These are phyloP conservation scores for Drosophila incognita DNA, from an alignment of 2,888 invertebrate genomes.

Conservation along the genomic window DNA sequence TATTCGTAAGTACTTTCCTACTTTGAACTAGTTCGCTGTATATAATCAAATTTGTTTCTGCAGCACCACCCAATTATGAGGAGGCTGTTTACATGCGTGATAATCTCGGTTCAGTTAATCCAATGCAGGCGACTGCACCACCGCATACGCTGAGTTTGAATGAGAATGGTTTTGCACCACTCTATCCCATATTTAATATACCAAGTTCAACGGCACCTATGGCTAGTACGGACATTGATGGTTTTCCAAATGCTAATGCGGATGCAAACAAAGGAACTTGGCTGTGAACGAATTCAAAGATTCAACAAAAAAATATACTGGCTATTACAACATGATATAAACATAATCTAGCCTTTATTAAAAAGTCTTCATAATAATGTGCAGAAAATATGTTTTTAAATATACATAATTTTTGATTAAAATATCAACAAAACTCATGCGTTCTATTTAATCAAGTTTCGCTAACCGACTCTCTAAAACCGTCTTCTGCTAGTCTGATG, in stretches of 20 bases:
- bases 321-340: not conserved
- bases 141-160: constrained; percentile 60
- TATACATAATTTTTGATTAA: not conserved
- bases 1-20: constrained; percentile 57
- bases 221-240: constrained; percentile 24
- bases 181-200: constrained; percentile 80
- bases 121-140: constrained; percentile 23
- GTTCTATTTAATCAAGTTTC: not conserved
- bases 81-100: constrained; percentile 78
- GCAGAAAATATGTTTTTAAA: not conserved
- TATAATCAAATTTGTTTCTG: not conserved
- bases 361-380: not conserved
- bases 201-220: constrained; percentile 55
- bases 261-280: constrained; percentile 62
- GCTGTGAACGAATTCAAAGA: constrained; percentile 36
- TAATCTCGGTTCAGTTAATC: not conserved
- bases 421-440: not conserved
- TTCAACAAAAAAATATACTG: not conserved
- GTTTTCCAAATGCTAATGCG: constrained; percentile 32
- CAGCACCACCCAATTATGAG: constrained; percentile 83
- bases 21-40: not conserved
- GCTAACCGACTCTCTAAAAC: not conserved
- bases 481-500: not conserved
- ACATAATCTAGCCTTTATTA: constrained; percentile 4
- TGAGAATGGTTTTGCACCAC: constrained; percentile 66